Evolutionary conservation across 1,140 invertebrate genomes (phyloP).

Genomic region (Drosophila tristis): DNA sequence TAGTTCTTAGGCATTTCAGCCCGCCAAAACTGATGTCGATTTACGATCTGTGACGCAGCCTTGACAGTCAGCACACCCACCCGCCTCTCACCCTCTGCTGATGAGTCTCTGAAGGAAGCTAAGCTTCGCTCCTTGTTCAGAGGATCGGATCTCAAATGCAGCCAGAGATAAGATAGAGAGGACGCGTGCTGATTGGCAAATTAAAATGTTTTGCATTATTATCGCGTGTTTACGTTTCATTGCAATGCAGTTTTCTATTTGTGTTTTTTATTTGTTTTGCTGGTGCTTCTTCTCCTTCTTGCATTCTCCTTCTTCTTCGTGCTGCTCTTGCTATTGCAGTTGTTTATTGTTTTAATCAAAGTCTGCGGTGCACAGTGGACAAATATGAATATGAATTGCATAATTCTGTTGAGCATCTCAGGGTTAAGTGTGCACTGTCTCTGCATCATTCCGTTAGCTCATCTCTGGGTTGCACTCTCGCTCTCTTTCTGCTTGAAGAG

Average conservation of each 20-base stretch:
- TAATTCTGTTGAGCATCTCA: too few relatives aligned
- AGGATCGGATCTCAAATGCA: constrained; percentile 3
- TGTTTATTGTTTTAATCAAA: constrained; percentile 64
- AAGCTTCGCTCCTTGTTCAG: too few relatives aligned
- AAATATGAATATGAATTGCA: constrained; percentile 13
- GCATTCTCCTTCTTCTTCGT: constrained; percentile 26
- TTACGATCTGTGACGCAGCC: constrained; percentile 59
- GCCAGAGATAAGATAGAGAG: background rate
- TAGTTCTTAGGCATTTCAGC: constrained; percentile 34
- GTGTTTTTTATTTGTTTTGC: constrained; percentile 48
- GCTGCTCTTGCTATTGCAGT: constrained; percentile 13
- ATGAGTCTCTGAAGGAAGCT: too few relatives aligned
- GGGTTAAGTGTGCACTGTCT: too few relatives aligned
- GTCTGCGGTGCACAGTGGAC: constrained; percentile 38
- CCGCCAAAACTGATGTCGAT: constrained; percentile 57
- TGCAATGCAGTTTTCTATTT: constrained; percentile 65
- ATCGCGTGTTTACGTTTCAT: constrained; percentile 73
- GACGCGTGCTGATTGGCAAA: constrained; percentile 5
- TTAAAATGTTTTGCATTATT: constrained; percentile 36
- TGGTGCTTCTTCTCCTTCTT: constrained; percentile 27
- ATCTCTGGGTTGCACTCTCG: too few relatives aligned
- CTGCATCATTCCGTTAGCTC: too few relatives aligned
- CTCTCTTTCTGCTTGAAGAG: too few relatives aligned
- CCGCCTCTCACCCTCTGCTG: too few relatives aligned
- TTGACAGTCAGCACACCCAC: background rate